Percentiles rank a stretch among this genome's conserved stretches.
phyloP scores from a whole-genome alignment of 2,113 vertebrate genomes.

The Laterallus jamaicensis region DNA sequence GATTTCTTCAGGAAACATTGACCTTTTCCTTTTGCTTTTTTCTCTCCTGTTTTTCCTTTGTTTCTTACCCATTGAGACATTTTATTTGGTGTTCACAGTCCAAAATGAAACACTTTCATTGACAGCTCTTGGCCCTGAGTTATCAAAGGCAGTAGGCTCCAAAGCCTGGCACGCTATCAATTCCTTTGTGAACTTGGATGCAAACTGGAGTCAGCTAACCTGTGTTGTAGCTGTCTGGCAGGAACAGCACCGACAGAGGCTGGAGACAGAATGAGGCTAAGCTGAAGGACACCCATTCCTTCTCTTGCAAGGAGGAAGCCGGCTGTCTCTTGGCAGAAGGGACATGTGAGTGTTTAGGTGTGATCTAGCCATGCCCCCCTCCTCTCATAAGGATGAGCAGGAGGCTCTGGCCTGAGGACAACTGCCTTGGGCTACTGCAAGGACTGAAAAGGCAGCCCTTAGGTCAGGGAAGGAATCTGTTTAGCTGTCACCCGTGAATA shows the following conservation, averaged over 20 bases:
- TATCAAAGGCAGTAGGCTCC: background rate
- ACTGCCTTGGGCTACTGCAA: rapidly evolving
- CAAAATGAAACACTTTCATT: background rate
- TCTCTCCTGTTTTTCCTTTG: background rate
- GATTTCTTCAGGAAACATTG: background rate
- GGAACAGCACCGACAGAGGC: background rate
- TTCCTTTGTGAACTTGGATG: background rate
- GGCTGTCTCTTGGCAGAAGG: background rate
- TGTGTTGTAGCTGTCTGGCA: background rate
- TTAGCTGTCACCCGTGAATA: background rate
- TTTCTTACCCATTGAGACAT: background rate
- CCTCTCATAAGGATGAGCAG: background rate
- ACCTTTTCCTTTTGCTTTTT: background rate
- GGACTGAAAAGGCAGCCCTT: background rate
- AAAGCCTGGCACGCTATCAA: background rate
- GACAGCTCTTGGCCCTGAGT: background rate
- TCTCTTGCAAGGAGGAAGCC: background rate
- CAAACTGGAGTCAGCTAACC: background rate
- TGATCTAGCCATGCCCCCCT: background rate
- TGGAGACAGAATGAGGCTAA: background rate
- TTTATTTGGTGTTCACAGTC: background rate
- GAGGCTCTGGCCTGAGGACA: rapidly evolving
- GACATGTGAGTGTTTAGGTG: rapidly evolving
- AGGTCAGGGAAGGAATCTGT: rapidly evolving
- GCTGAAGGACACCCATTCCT: background rate